These are phyloP conservation scores for Malurus elegans DNA, from an alignment of 2,113 vertebrate species.

Conservation along the genomic window DNA sequence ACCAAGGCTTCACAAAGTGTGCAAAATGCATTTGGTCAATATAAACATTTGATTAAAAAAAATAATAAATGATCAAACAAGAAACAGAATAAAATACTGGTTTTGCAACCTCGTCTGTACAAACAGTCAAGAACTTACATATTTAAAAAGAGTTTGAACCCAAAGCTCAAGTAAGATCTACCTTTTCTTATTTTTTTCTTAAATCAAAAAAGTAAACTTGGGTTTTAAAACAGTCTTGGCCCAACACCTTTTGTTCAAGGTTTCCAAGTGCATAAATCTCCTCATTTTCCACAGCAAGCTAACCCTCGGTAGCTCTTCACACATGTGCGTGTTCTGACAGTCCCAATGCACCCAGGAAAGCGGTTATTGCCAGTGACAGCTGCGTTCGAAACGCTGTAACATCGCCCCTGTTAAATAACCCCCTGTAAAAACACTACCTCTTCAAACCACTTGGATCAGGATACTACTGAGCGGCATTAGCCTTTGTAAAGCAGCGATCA, in stretches of 20 bases:
- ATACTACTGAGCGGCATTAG: constrained; percentile 36
- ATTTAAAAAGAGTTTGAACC: constrained; percentile 76
- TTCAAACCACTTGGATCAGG: constrained; percentile 61
- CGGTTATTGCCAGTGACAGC: constrained; percentile 76
- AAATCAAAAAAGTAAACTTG: constrained; percentile 71
- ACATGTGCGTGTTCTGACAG: constrained; percentile 44
- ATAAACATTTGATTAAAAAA: constrained; percentile 76
- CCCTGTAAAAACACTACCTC: constrained; percentile 68
- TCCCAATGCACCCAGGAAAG: constrained; percentile 64
- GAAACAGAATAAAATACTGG: constrained; percentile 78
- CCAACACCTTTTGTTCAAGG: constrained; percentile 76
- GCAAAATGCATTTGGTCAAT: constrained; percentile 98
- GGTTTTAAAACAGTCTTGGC: constrained; percentile 75
- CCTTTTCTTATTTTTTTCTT: constrained; percentile 32
- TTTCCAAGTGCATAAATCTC: constrained; percentile 72
- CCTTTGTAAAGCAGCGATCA: constrained; percentile 63
- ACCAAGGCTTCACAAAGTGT: constrained; percentile 89
- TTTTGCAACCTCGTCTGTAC: constrained; percentile 77
- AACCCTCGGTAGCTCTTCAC: constrained; percentile 34
- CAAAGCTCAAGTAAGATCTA: constrained; percentile 80
- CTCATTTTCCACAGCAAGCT: constrained; percentile 54
- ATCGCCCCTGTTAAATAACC: constrained; percentile 53
- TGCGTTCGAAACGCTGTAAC: constrained; percentile 57
- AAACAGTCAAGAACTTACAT: constrained; percentile 78
- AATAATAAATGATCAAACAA: constrained; percentile 63